Evolutionary conservation across 2,113 vertebrate species (phyloP), one percentile per base, ranked within the genome.

Genomic region (Pelusios castaneus): DNA sequence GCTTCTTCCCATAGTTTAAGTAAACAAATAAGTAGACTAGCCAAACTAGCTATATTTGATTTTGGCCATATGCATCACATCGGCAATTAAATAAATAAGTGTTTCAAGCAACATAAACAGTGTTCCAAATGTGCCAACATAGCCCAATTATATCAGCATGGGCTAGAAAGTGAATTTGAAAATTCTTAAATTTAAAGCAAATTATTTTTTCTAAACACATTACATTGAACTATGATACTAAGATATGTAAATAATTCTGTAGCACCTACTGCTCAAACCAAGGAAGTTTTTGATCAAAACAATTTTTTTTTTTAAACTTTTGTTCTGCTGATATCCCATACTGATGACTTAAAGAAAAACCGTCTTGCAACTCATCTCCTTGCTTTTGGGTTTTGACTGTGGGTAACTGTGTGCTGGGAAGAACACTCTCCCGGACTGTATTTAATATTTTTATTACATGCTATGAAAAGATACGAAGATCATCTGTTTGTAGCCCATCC

Each of bases 21-120:
- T 99, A 99, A 99, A 99, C 99, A 99, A 99, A 99, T 99, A 99
- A 99, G 99, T 99, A 99, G 99, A 99, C 99, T 99, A 99, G 99
- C 99, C 98, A 99, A 99, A 99, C 99, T 99, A 99, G 99, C 99
- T 99, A 99, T 99, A 99, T 99, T 99, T 99, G 99, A 99, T 99
- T 99, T 99, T 98, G 99, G 99, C 99, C 99, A 99, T 98, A 99
- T 99, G 99, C 99, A 99, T 99, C 99, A 99, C 99, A 99, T 99
- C 98, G 98, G 99, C 99, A 98, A 99, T 98, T 98, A 99, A 99
- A 99, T 98, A 98, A 98, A 98, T 98, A 98, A 98, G 98, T 98
- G 98, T 98, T 98, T 98, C 98, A 98, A 98, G 98, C 98, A 99
- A 99, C 98, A 99, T 98, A 98, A 99, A 99, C 98, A 98, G 98